Evolutionary conservation across 2,113 vertebrate species (phyloP).

Genomic region (human): DNA sequence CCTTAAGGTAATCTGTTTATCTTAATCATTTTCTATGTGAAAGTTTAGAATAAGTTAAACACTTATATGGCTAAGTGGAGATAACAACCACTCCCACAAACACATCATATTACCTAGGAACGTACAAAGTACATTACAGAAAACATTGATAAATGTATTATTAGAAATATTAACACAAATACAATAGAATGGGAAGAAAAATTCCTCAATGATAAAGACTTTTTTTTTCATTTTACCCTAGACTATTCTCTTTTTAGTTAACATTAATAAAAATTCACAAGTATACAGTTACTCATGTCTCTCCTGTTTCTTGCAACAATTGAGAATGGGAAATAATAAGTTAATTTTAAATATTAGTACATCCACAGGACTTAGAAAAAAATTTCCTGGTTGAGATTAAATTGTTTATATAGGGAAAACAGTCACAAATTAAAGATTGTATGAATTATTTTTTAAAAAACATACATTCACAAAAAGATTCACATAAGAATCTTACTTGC

Average conservation of each 20-base stretch:
- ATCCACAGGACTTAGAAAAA: neutral
- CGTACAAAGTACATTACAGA: neutral
- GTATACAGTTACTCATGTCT: neutral
- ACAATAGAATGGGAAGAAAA: neutral
- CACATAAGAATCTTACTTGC: neutral
- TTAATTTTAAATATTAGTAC: neutral
- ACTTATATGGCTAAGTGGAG: neutral
- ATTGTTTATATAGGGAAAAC: constrained; percentile 17
- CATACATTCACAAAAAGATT: neutral
- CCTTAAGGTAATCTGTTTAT: neutral
- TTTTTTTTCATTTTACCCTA: neutral
- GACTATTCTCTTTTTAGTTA: neutral
- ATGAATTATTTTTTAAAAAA: neutral
- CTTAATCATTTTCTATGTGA: neutral
- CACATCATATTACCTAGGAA: neutral
- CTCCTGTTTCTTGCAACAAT: neutral
- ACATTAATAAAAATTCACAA: neutral
- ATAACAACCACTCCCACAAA: neutral
- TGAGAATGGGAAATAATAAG: neutral
- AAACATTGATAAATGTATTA: neutral
- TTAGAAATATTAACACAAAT: neutral
- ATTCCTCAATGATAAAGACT: neutral
- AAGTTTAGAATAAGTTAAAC: constrained; percentile 28
- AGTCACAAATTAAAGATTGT: neutral
- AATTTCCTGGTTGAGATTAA: neutral